phyloP scores from a whole-genome alignment of 2,888 invertebrate species.

The Embidobia sp. region DNA sequence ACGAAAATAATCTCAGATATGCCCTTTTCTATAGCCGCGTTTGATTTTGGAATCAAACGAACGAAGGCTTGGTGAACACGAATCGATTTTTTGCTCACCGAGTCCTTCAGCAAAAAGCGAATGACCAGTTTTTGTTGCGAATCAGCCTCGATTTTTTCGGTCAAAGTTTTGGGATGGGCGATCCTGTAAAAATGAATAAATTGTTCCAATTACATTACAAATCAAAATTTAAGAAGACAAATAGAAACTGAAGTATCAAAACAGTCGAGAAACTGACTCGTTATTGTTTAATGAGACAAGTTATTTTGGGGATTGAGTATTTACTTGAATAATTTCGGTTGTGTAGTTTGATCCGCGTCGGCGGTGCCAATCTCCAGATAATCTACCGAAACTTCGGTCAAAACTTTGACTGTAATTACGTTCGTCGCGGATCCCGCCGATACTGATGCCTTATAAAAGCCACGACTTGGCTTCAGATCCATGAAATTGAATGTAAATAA shows the following conservation, averaged over 20 bases:
- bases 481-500: slow-evolving; percentile 90
- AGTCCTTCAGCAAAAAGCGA: slow-evolving; percentile 90
- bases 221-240: too few relatives aligned
- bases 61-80: slow-evolving; percentile 94
- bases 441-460: slow-evolving; percentile 91
- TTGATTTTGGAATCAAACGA: slow-evolving; percentile 84
- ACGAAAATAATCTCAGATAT: slow-evolving; percentile 96
- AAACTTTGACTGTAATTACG: slow-evolving; percentile 85
- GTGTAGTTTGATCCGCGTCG: slow-evolving; percentile 94
- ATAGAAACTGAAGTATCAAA: too few relatives aligned
- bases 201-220: too few relatives aligned
- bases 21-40: slow-evolving; percentile 79
- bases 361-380: slow-evolving; percentile 93
- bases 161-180: slow-evolving; percentile 87
- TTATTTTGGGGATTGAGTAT: too few relatives aligned
- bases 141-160: slow-evolving; percentile 90
- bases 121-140: slow-evolving; percentile 93
- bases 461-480: slow-evolving; percentile 90
- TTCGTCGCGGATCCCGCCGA: slow-evolving; percentile 86
- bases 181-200: slow-evolving; percentile 85
- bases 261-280: too few relatives aligned
- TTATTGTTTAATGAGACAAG: too few relatives aligned
- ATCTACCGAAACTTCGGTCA: slow-evolving; percentile 89
- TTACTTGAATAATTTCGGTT: slow-evolving; percentile 87
- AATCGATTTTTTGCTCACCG: slow-evolving; percentile 86